Evolutionary conservation across 2,888 invertebrate species (phyloP), one percentile per base, ranked within the genome.

Genomic region (Agapostemon virescens): DNA sequence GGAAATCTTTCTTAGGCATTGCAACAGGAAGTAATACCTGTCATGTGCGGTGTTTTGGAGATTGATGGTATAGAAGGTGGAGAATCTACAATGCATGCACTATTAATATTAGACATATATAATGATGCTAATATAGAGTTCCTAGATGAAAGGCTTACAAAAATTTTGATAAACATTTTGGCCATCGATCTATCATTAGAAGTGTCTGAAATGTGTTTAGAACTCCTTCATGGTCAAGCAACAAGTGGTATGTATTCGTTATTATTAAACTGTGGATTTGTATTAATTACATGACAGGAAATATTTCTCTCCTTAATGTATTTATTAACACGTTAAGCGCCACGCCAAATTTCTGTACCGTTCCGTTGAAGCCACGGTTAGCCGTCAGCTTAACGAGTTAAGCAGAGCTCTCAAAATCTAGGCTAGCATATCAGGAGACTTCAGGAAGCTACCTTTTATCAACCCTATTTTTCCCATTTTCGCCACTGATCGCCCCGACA

Each of bases 181-280:
- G 93, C 93, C 79, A 94, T 94, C 75, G 95, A 96, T 0, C 93
- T 94, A 33, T 95, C 95, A 89, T 94, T 96, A 40, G 96, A 96
- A 90, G 94, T 97, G 84, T 96, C 96, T 7, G 96, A 96, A 91
- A 93, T 96, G 90, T 96, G 96, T 92, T 94, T 97, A 85, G 97
- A 97, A 89, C 94, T 96, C 88, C 93, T 97, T 85, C 95, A 96
- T 91, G 94, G 95, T 77, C 96, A 97, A 92, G 95, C 96, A 69
- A 97, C 96, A 92, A 95, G 96, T 93, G 96, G 96, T 96, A 93
- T 0, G 11, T 11, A 49, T 63, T 13, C n/a, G 13, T 63, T 63
- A 33, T 36, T n/a, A 70, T 67, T 30, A 15, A 15, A 45, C 33
- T 42, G 1, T 66, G n/a, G 23, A 30, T 67, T n/a, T n/a, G n/a